Conservation (phyloP, 2,888 invertebrate species). For the Plemyria rubiginata region DNA sequence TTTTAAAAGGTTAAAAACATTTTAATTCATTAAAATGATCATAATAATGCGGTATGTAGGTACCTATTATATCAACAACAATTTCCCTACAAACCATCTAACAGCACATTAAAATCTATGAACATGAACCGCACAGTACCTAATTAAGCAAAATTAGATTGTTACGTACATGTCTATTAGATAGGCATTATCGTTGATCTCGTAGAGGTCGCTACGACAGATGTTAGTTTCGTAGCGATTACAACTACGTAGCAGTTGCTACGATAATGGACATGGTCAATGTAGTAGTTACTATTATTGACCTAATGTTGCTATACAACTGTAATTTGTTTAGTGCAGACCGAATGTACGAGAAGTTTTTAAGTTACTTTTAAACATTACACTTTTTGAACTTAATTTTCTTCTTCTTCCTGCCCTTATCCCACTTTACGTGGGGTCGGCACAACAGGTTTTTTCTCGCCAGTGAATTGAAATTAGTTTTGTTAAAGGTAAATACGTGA, state of each 20-base stretch:
- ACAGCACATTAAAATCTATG: not conserved
- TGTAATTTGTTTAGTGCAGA: not conserved
- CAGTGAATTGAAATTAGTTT: no score
- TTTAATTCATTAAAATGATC: no score
- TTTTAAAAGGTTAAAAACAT: no score
- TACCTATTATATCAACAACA: no score
- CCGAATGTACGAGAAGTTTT: not conserved
- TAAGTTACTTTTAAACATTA: no score
- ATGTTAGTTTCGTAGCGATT: constrained; percentile 1
- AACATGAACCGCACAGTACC: not conserved
- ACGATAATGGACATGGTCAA: not conserved
- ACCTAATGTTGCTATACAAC: not conserved
- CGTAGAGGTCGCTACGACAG: constrained; percentile 2
- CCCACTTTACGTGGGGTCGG: no score
- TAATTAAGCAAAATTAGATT: not conserved
- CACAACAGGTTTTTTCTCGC: no score
- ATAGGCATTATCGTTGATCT: constrained; percentile 1
- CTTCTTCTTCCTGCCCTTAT: no score
- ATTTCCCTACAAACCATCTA: not conserved
- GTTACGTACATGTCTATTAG: not conserved
- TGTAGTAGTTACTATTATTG: not conserved
- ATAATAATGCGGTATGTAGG: no score
- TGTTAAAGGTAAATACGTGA: no score
- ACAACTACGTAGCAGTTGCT: constrained; percentile 3
- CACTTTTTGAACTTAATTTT: no score